These are phyloP conservation scores for Festucalex cinctus DNA, from an alignment of 2,113 vertebrate genomes.

Conservation along the genomic window DNA sequence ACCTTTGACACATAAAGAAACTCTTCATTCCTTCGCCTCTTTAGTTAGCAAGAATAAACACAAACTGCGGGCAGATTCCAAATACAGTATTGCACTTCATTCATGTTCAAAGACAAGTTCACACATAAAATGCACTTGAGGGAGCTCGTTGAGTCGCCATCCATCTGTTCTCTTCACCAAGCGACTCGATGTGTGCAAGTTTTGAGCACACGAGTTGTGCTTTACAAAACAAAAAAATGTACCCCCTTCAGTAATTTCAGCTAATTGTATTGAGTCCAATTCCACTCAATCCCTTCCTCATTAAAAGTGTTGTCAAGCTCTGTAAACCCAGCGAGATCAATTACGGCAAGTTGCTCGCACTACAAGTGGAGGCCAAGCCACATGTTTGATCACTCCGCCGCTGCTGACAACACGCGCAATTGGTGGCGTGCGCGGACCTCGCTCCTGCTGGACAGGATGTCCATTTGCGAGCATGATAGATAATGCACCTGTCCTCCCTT, in stretches of 20 bases:
- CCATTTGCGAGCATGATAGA: slow-evolving; percentile 23
- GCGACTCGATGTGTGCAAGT: background rate
- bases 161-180: slow-evolving; percentile 1
- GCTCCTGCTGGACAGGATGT: slow-evolving; percentile 17
- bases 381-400: slow-evolving; percentile 32
- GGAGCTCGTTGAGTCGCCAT: background rate
- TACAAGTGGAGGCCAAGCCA: slow-evolving; percentile 31
- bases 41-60: background rate
- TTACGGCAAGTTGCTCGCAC: slow-evolving; percentile 57
- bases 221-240: background rate
- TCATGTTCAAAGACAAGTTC: background rate
- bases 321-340: slow-evolving; percentile 57
- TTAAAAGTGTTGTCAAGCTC: slow-evolving; percentile 47
- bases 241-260: background rate
- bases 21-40: no score
- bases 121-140: background rate
- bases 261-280: slow-evolving; percentile 11
- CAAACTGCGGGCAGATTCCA: background rate
- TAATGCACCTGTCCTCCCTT: slow-evolving; percentile 18
- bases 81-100: background rate
- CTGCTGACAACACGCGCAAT: slow-evolving; percentile 45
- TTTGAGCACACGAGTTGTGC: background rate
- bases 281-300: slow-evolving; percentile 24
- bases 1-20: no score
- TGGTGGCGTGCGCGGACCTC: slow-evolving; percentile 31